Conservation (phyloP, 2,797 vertebrate genomes). For the Pseudochirops cupreus region DNA sequence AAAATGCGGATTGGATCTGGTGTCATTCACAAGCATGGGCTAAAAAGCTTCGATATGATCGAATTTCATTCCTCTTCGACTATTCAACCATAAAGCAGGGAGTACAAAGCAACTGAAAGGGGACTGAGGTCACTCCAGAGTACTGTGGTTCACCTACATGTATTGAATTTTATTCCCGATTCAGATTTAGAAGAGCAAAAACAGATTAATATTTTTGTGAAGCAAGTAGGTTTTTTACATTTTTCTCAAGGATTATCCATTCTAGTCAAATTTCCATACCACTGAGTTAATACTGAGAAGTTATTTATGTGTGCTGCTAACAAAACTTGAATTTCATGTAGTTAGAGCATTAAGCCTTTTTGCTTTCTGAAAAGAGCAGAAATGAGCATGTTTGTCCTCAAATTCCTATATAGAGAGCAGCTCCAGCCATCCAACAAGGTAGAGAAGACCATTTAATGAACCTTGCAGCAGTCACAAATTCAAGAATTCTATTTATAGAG, state of each 20-base stretch:
- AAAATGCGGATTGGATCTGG: neutral
- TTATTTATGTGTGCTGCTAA: neutral
- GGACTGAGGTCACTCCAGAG: neutral
- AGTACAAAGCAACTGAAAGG: neutral
- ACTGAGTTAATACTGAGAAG: neutral
- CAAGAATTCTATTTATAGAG: neutral
- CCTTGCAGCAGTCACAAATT: neutral
- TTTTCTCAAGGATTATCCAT: neutral
- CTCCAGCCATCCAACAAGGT: neutral
- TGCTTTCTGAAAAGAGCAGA: neutral
- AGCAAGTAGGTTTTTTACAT: neutral
- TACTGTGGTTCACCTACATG: neutral
- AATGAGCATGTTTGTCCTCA: neutral
- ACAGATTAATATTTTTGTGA: neutral
- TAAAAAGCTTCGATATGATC: neutral
- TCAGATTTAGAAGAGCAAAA: neutral
- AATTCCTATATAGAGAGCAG: neutral
- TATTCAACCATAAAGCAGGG: neutral
- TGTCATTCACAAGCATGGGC: neutral
- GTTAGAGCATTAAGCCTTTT: neutral
- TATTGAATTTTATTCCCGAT: neutral
- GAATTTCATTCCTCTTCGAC: neutral
- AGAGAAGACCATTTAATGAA: neutral
- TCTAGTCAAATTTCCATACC: neutral
- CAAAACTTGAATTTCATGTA: neutral